Conservation (phyloP, 2,888 invertebrate species). For the Entomobrya proxima region DNA sequence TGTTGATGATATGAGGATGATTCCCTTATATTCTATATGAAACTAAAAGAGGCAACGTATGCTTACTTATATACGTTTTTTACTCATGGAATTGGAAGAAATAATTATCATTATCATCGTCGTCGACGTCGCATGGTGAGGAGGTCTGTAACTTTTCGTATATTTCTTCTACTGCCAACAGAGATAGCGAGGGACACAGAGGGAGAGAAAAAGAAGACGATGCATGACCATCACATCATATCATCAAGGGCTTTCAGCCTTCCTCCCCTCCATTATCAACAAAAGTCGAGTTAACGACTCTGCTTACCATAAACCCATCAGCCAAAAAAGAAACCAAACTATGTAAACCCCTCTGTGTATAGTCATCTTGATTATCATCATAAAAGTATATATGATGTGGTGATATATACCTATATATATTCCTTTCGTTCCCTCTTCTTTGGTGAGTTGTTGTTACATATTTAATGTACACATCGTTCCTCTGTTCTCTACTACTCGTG, state of each 20-base stretch:
- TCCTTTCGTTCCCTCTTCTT: conserved; percentile 8
- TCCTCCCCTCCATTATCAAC: conserved; percentile 62
- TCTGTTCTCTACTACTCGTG: not conserved
- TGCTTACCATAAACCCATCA: conserved; percentile 56
- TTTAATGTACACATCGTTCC: not conserved
- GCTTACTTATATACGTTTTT: conserved; percentile 48
- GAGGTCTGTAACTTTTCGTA: conserved; percentile 60
- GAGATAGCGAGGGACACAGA: conserved; percentile 22
- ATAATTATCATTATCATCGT: conserved; percentile 46
- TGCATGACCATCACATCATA: conserved; percentile 41
- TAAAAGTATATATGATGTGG: not conserved
- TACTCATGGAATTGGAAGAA: conserved; percentile 57
- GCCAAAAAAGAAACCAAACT: conserved; percentile 51
- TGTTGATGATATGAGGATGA: conserved; percentile 48
- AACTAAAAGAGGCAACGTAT: not conserved
- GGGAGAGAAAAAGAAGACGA: conserved; percentile 23
- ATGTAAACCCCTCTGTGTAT: not conserved
- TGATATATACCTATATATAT: not conserved
- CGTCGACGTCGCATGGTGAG: conserved; percentile 19
- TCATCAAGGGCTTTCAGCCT: conserved; percentile 59
- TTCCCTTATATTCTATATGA: not conserved
- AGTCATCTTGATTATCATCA: not conserved
- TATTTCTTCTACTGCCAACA: conserved; percentile 2
- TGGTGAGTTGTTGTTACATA: conserved; percentile 13
- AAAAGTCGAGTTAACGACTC: conserved; percentile 60